Base-by-base conservation (phyloP, 2,113 vertebrate genomes). In the Chloropsis cyanopogon region DNA sequence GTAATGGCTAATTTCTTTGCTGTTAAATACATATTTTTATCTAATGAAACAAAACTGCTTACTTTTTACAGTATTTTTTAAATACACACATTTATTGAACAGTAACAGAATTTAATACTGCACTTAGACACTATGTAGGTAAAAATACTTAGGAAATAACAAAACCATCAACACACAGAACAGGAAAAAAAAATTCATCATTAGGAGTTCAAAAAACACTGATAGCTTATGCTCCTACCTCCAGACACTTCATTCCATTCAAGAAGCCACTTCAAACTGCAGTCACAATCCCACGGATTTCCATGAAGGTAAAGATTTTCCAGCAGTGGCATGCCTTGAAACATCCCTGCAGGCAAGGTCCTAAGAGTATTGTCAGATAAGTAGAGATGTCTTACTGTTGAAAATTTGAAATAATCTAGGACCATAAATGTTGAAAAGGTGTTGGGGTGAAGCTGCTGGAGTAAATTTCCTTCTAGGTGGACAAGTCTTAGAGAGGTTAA, bases 231-330 rank as follows among this genome's bases (percentile, higher is more conserved):
- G 26, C 7, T 70, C 96, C 96, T 90, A 99, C 99, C 99, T 98
- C 97, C 93, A 80, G 97, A 95, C 24, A 41, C 93, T 47, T 97
- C 95, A 42, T 92, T 95, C 99, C 99, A 99, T 19, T 96, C 90
- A 63, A 97, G 96, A 1, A 99, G 47, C 98, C 98, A 98, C 21
- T 79, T 95, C 93, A 99, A 96, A 19, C 65, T 89, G 86, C 99
- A 99, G 95, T 98, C 99, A 35, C 99, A 99, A 33, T 85, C 76
- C 99, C 99, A 99, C 0, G 98, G 99, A 87, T 99, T 99, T 7
- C 98, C 98, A 26, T 99, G 98, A 82, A 99, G 98, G 72, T 97
- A 98, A 59, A 99, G 96, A 75, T 97, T 99, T 88, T 99, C 99
- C 88, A 99, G 97, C 31, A 98, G 97, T 0, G 98, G 98, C 98